Base-by-base conservation (phyloP, 2,888 invertebrate genomes). In the Rhagium mordax region DNA sequence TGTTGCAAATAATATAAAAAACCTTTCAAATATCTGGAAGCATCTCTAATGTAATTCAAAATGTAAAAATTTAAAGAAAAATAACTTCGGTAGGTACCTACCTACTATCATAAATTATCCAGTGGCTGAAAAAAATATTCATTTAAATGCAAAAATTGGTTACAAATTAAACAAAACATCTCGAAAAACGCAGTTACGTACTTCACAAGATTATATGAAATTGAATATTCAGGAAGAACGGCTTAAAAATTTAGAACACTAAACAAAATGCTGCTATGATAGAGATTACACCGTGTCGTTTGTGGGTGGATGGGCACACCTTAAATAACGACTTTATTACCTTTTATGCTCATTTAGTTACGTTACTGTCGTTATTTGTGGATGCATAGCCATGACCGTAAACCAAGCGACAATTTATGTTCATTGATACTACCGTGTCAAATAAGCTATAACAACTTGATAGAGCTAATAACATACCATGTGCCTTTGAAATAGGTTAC, bases 231-330 rank as follows among this genome's bases (percentile, higher is more conserved):
- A 33, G 10, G 13, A 33, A 33, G 33, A 10, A 13, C 29, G 13
- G 3, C 3, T 33, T 2, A 33, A 51, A 13, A 55, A 21, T 55
- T 21, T 55, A 55, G 8, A 15, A 5, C 49, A 3, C 16, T 18
- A 51, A 8, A 18, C 7, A 51, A 51, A 51, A 51, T 20, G 15
- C 16, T n/a, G n/a, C n/a, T 20, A 18, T 51, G 51, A 51, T 51
- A 13, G 18, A 18, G 20, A 51, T 51, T 20, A 20, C 18, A 51
- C 51, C 20, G 55, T 41, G 18, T 15, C 18, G 41, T 60, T 51
- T 60, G 41, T 61, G 61, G 61, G 61, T 61, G 61, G 47, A 61
- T 61, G 24, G 60, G 61, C 61, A 41, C 61, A 47, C 61, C 61
- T 41, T 61, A 61, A 47, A 61, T 61, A 29, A 47, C 47, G 61